phyloP scores from a whole-genome alignment of 2,113 vertebrate genomes.

The Notiomystis cincta region DNA sequence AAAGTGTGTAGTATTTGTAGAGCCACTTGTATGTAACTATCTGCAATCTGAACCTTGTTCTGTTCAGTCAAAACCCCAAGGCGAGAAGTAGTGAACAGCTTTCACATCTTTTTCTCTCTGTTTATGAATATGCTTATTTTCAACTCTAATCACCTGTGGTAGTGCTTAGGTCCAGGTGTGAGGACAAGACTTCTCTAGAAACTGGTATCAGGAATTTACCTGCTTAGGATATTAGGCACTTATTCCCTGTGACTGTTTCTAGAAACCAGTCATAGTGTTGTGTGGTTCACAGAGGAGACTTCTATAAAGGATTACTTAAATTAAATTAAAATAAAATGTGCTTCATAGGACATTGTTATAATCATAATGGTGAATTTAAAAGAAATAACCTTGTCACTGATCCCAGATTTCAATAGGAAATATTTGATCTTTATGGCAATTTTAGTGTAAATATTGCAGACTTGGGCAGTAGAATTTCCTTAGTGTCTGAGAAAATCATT shows the following conservation, averaged over 20 bases:
- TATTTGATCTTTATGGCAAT: not conserved
- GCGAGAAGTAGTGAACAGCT: not conserved
- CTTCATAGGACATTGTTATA: not conserved
- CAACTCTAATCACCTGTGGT: not conserved
- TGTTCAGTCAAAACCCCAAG: not conserved
- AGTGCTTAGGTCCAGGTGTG: not conserved
- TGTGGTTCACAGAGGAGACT: not conserved
- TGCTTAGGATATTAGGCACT: not conserved
- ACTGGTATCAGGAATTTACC: not conserved
- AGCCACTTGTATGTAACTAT: not conserved
- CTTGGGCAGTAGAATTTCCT: not conserved
- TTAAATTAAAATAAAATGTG: not conserved
- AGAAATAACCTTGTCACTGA: not conserved
- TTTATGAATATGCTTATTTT: not conserved
- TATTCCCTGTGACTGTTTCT: not conserved
- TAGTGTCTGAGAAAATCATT: not conserved
- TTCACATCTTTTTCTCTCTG: not conserved
- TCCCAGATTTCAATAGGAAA: not conserved
- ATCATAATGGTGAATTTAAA: not conserved
- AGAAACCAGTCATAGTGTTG: no score
- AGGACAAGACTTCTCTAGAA: not conserved
- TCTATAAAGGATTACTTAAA: not conserved
- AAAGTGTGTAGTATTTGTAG: conserved; percentile 35
- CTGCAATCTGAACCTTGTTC: not conserved
- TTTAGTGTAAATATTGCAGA: not conserved